Evolutionary conservation across 2,888 invertebrate species (phyloP).

Genomic region (Caenorhabditis sp.): DNA sequence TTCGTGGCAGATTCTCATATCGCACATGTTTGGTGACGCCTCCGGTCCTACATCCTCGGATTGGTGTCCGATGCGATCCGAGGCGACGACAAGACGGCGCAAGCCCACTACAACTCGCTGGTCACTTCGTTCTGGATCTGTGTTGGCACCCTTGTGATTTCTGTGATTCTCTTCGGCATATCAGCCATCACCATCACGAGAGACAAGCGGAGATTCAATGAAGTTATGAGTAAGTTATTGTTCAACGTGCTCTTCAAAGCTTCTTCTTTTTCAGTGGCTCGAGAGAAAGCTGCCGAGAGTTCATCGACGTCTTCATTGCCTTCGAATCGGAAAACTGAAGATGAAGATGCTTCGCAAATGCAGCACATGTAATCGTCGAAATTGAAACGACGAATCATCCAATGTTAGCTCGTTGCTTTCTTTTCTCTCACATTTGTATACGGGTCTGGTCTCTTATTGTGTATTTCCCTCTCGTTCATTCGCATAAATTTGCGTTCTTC

Average conservation of each 20-base stretch:
- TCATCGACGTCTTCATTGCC: slow-evolving; percentile 5
- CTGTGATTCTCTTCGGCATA: slow-evolving; percentile 59
- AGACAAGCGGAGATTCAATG: slow-evolving; percentile 61
- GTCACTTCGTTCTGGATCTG: slow-evolving; percentile 64
- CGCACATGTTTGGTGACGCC: slow-evolving; percentile 97
- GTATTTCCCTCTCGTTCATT: slow-evolving; percentile 8
- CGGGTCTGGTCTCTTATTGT: slow-evolving; percentile 37
- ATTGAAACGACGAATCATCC: no score
- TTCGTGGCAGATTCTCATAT: slow-evolving; percentile 95
- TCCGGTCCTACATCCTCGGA: slow-evolving; percentile 97
- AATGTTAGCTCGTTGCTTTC: slow-evolving; percentile 8
- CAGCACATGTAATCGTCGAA: slow-evolving; percentile 40
- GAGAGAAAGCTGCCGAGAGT: not conserved
- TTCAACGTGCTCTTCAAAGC: not conserved
- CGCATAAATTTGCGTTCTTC: slow-evolving; percentile 31
- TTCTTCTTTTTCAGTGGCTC: slow-evolving; percentile 36
- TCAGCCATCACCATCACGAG: slow-evolving; percentile 59
- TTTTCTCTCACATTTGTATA: slow-evolving; percentile 26
- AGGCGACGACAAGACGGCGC: slow-evolving; percentile 45
- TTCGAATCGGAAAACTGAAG: slow-evolving; percentile 13
- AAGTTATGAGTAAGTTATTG: slow-evolving; percentile 52
- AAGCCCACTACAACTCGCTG: slow-evolving; percentile 55
- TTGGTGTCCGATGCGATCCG: slow-evolving; percentile 73
- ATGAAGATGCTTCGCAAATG: slow-evolving; percentile 28
- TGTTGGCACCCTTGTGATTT: slow-evolving; percentile 62